Evolutionary conservation across 35 echinoderm and acorn worm species (phyloP).

Genomic region (Anneissia japonica): DNA sequence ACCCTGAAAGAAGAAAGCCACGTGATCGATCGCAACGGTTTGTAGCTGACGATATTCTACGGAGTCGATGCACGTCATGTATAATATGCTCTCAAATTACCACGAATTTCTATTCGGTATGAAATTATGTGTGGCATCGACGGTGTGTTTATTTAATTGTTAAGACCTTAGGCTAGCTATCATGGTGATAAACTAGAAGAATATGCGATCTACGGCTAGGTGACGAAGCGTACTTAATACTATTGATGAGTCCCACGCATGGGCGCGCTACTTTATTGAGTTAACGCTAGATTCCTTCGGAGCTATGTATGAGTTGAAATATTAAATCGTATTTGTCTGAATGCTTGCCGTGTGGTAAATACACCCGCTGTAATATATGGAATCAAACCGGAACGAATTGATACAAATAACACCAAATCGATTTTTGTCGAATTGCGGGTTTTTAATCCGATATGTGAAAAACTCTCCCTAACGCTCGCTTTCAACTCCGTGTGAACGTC

Average conservation of each 20-base stretch:
- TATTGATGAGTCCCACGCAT: not conserved
- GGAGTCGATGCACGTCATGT: not conserved
- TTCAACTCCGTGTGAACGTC: no score
- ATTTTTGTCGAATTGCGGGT: no score
- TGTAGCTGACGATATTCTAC: not conserved
- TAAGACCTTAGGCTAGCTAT: not conserved
- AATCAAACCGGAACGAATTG: no score
- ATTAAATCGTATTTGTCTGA: not conserved
- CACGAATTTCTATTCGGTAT: not conserved
- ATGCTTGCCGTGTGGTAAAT: not conserved
- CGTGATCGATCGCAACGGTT: not conserved
- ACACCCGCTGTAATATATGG: no score
- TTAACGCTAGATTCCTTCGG: not conserved
- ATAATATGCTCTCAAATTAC: not conserved
- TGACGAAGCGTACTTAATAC: not conserved
- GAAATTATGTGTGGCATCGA: not conserved
- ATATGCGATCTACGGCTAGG: not conserved
- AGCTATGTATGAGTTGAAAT: not conserved
- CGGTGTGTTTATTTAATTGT: conserved; percentile 1
- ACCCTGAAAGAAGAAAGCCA: not conserved
- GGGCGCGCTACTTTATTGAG: not conserved
- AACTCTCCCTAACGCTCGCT: no score
- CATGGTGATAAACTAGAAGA: not conserved
- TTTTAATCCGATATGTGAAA: no score
- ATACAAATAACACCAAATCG: no score